Evolutionary conservation across 2,888 invertebrate species (phyloP).

Genomic region (Ceraclea dissimilis): DNA sequence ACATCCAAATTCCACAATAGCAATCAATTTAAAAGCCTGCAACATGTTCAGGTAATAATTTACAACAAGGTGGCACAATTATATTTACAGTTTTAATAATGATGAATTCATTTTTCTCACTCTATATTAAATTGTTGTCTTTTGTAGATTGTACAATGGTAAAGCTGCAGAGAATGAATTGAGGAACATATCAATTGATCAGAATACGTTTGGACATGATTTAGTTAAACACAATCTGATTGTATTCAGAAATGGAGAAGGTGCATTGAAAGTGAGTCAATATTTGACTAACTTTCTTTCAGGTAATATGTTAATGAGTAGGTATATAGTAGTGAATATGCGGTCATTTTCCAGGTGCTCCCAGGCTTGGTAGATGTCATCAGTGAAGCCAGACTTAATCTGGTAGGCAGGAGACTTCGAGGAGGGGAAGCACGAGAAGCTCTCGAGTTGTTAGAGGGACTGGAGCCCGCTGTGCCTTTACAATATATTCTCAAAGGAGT

Average conservation of each 20-base stretch:
- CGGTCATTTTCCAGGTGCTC: constrained; percentile 45
- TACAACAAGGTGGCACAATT: too few relatives aligned
- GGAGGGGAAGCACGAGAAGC: constrained; percentile 86
- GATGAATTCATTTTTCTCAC: too few relatives aligned
- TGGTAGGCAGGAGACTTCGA: constrained; percentile 89
- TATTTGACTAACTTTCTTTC: neutral
- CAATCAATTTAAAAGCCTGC: constrained; percentile 83
- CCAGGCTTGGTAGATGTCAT: constrained; percentile 91
- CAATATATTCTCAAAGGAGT: constrained; percentile 97
- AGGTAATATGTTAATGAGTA: neutral
- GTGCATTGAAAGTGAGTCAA: constrained; percentile 70
- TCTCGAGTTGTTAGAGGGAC: constrained; percentile 77
- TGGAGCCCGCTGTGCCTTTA: constrained; percentile 89
- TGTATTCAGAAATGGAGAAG: constrained; percentile 90
- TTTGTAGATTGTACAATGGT: constrained; percentile 77
- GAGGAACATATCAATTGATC: constrained; percentile 71
- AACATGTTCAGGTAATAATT: constrained; percentile 52
- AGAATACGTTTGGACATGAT: constrained; percentile 77
- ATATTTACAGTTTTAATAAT: too few relatives aligned
- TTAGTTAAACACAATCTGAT: constrained; percentile 91
- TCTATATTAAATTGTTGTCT: neutral
- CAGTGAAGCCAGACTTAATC: constrained; percentile 91
- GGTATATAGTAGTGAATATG: neutral
- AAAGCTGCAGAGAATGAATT: constrained; percentile 91
- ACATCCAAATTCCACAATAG: constrained; percentile 89